These are phyloP conservation scores for Helicolenus hilgendorfi DNA, from an alignment of 2,797 vertebrate species.

Conservation along the genomic window DNA sequence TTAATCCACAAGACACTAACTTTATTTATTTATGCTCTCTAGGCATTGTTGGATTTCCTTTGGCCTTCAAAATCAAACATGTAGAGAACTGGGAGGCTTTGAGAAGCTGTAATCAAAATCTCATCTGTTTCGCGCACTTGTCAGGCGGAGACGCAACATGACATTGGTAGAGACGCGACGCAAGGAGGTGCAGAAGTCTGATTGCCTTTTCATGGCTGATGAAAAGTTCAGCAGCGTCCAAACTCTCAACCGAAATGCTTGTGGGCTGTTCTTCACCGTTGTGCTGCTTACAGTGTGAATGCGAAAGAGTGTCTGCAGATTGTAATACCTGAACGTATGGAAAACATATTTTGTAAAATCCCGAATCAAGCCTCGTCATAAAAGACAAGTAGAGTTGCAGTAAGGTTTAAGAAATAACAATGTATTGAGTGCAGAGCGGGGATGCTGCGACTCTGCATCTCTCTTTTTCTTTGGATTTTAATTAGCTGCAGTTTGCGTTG, in stretches of 20 bases:
- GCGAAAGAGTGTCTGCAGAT: neutral
- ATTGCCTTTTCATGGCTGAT: slow-evolving; percentile 25
- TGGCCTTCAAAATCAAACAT: neutral
- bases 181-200: neutral
- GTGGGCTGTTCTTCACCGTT: neutral
- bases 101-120: slow-evolving; percentile 7
- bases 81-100: neutral
- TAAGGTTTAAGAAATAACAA: neutral
- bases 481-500: neutral
- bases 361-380: neutral
- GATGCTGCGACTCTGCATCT: neutral
- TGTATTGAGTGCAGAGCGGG: neutral
- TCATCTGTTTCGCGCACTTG: neutral
- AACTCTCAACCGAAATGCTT: neutral
- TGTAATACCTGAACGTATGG: neutral
- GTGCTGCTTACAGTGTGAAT: neutral
- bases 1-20: neutral
- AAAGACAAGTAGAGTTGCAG: neutral
- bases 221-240: neutral
- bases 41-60: neutral
- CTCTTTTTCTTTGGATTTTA: neutral
- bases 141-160: neutral
- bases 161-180: neutral
- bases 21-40: slow-evolving; percentile 1
- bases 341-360: neutral